Percentiles rank a stretch among this genome's conserved stretches.
Conservation (phyloP, 2,113 vertebrate genomes). For the Dicentrarchus labrax region DNA sequence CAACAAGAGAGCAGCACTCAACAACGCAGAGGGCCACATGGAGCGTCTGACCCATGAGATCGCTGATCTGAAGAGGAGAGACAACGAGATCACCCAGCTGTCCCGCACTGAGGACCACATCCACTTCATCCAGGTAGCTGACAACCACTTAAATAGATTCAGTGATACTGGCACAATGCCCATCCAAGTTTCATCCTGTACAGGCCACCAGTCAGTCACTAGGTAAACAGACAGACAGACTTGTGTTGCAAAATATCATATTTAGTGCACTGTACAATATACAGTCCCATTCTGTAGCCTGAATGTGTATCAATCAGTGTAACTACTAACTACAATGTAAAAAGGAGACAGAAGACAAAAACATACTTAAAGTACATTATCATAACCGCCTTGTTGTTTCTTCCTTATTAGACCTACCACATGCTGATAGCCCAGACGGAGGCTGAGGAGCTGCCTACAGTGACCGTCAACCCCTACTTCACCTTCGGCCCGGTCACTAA, state of each 20-base stretch:
- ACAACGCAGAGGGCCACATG: constrained; percentile 84
- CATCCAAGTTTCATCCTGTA: not conserved
- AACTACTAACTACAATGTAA: not conserved
- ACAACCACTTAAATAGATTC: not conserved
- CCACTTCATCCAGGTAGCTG: constrained; percentile 86
- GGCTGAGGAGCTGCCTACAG: constrained; percentile 84
- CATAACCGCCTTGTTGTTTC: not conserved
- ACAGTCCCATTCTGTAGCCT: not conserved
- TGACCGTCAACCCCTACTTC: constrained; percentile 87
- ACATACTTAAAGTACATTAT: not conserved
- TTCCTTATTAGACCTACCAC: constrained; percentile 79
- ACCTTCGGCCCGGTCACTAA: constrained; percentile 83
- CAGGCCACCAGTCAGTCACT: not conserved
- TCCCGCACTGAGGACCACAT: constrained; percentile 88
- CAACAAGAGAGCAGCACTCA: constrained; percentile 85
- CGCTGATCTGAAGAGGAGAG: constrained; percentile 84
- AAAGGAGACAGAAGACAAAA: not conserved
- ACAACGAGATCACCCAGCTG: constrained; percentile 85
- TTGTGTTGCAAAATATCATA: too few relatives aligned
- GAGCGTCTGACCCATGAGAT: constrained; percentile 86
- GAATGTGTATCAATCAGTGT: not conserved
- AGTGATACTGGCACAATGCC: not conserved
- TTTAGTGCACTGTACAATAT: not conserved
- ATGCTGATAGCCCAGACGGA: constrained; percentile 86
- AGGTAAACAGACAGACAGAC: not conserved